These are phyloP conservation scores for Spinibarbus caldwelli DNA, from an alignment of 2,797 vertebrate species.

Conservation along the genomic window DNA sequence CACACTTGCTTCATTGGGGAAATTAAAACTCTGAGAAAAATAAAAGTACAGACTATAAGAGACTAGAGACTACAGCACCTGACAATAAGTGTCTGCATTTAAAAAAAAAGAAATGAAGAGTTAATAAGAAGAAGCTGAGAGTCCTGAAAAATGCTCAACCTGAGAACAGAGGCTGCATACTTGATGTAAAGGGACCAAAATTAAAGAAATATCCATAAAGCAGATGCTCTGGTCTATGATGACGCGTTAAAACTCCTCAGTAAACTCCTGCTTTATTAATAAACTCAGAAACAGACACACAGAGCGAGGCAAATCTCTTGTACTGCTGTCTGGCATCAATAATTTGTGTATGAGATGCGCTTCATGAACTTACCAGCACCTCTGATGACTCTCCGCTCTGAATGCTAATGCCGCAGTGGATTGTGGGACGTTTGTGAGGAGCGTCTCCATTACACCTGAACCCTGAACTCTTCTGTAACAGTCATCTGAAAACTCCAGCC, in stretches of 20 bases:
- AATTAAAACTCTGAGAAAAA: not conserved
- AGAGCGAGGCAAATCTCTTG: not conserved
- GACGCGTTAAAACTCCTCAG: conserved; percentile 76
- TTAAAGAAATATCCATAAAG: not conserved
- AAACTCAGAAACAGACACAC: conserved; percentile 71
- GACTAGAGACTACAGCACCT: not conserved
- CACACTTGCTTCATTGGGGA: not conserved
- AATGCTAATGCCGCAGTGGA: not conserved
- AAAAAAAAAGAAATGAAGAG: too few relatives aligned
- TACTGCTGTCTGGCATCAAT: not conserved
- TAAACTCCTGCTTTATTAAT: conserved; percentile 87
- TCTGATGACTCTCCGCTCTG: not conserved
- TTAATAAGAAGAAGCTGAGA: not conserved
- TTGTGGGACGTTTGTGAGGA: not conserved
- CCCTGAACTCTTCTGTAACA: not conserved
- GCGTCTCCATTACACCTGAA: not conserved
- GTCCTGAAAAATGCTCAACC: not conserved
- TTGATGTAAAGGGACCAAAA: not conserved
- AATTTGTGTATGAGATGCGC: not conserved
- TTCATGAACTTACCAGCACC: not conserved
- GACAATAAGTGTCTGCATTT: not conserved
- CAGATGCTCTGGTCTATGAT: conserved; percentile 47
- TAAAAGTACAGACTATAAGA: too few relatives aligned
- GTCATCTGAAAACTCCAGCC: not conserved
- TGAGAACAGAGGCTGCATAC: not conserved